Conservation (phyloP, 1,140 invertebrate species). For the Magallana gigas region DNA sequence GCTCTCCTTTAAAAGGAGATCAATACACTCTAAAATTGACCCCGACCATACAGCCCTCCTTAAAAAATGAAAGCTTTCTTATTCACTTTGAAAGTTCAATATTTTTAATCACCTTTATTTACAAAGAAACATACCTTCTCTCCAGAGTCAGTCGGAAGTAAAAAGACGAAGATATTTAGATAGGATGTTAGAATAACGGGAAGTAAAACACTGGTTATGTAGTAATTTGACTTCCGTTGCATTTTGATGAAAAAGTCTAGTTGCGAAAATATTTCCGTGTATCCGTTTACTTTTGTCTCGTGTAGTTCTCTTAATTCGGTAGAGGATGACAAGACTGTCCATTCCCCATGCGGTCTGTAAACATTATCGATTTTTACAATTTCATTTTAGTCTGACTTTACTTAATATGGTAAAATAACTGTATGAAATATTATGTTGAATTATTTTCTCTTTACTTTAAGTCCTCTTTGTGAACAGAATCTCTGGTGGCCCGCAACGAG, state of each 20-base stretch:
- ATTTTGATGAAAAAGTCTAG: slow-evolving; percentile 56
- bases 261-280: slow-evolving; percentile 29
- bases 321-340: slow-evolving; percentile 10
- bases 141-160: slow-evolving; percentile 59
- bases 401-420: too few species aligned
- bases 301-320: slow-evolving; percentile 1
- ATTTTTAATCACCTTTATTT: too few species aligned
- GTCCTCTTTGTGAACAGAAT: slow-evolving; percentile 38
- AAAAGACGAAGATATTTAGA: slow-evolving; percentile 49
- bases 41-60: too few species aligned
- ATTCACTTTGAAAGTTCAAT: too few species aligned
- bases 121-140: slow-evolving; percentile 45
- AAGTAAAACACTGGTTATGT: slow-evolving; percentile 48
- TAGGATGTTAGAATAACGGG: slow-evolving; percentile 52
- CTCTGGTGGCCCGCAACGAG: background rate
- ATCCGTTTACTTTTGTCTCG: slow-evolving; percentile 46
- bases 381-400: too few species aligned
- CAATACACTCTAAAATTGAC: too few species aligned
- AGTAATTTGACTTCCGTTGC: slow-evolving; percentile 43
- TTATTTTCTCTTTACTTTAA: slow-evolving; percentile 24
- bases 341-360: slow-evolving; percentile 47
- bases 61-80: too few species aligned
- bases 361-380: too few species aligned
- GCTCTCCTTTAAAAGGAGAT: too few species aligned
- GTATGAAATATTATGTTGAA: too few species aligned